Evolutionary conservation across 2,888 invertebrate genomes (phyloP).

Genomic region (Steinernema hermaphroditum): DNA sequence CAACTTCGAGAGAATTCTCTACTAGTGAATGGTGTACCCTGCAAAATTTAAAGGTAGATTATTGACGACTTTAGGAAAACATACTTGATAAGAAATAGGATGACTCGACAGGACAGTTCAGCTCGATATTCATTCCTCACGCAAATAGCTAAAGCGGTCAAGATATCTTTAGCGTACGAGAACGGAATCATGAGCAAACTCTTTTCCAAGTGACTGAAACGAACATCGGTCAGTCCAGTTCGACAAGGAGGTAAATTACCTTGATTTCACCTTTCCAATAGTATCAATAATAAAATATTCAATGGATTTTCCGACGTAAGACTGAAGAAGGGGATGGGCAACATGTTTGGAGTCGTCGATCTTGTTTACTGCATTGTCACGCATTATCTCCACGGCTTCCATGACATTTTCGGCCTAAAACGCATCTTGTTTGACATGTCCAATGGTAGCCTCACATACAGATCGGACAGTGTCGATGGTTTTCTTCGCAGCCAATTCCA

Average conservation of each 20-base stretch:
- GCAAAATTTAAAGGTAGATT: conserved; percentile 30
- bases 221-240: conserved; percentile 24
- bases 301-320: conserved; percentile 75
- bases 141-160: conserved; percentile 76
- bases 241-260: conserved; percentile 68
- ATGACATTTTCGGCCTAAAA: conserved; percentile 82
- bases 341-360: conserved; percentile 60
- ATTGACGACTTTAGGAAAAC: conserved; percentile 11
- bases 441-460: no score
- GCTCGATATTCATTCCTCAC: conserved; percentile 75
- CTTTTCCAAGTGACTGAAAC: conserved; percentile 84
- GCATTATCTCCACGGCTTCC: conserved; percentile 82
- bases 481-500: conserved; percentile 79
- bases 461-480: conserved; percentile 78
- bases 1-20: conserved; percentile 75
- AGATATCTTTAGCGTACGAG: conserved; percentile 78
- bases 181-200: conserved; percentile 84
- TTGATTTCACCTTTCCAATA: conserved; percentile 79
- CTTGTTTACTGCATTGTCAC: conserved; percentile 48
- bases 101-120: conserved; percentile 79
- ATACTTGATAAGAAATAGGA: conserved; percentile 73
- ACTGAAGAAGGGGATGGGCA: conserved; percentile 81
- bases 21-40: conserved; percentile 73
- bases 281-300: conserved; percentile 82
- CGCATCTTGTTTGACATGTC: conserved; percentile 13